Base-by-base conservation (phyloP, 2,797 vertebrate genomes). In the Ceyx erithaca region DNA sequence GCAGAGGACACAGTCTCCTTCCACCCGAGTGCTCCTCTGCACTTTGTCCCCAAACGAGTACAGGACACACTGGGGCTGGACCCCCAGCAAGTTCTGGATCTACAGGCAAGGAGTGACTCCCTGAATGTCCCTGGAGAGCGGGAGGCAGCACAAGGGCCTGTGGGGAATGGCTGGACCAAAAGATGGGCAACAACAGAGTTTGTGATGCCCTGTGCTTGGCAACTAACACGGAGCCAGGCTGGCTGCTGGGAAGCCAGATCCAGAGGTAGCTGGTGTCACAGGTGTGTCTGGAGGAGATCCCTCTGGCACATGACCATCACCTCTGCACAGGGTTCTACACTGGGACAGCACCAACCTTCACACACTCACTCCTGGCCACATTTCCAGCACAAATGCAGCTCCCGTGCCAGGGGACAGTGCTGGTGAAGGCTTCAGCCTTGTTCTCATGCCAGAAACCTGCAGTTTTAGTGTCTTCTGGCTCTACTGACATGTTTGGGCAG, bases 241-340 rank as follows among this genome's bases (percentile, higher is more conserved):
- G 11, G 52, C 77, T 79, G 30, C 45, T 61, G 75, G 80, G 57
- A 63, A 68, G 51, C 25, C 41, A 41, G 48, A 67, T 54, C 18
- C 75, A 46, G 54, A 1, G 2, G n/a, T 17, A 31, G 33, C 28
- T 49, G 37, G 26, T 49, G 45, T 35, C 59, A 76, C 28, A 51
- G 31, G 9, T 30, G 33, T 48, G 30, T 31, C 35, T 4, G 6
- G 45, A 57, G 28, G 72, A 5, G 15, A 10, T 7, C 48, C 45
- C 49, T 63, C 33, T 0, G 0, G 49, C 33, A 71, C 25, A 21
- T 0, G 2, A 59, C 64, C 33, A 35, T 35, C 23, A 8, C 52
- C 26, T 35, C 62, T 58, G 68, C 37, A 21, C 58, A 66, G 54
- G 2, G 48, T 35, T 40, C 45, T 82, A 66, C 28, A 57, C 31